Conservation (phyloP, 2,888 invertebrate species). For the Pristionchus mayeri region DNA sequence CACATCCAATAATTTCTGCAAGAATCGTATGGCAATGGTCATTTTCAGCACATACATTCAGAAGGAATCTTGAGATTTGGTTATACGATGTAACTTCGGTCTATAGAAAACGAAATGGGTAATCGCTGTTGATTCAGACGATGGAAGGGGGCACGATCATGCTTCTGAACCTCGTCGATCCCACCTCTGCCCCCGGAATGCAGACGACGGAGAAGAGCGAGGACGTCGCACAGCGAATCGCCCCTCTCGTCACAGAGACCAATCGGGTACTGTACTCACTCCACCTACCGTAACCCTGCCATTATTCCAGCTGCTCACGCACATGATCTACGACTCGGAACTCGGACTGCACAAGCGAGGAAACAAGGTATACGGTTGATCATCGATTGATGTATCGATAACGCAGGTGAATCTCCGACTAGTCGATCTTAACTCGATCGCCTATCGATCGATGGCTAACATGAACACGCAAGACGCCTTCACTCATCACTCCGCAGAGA, state of each 20-base stretch:
- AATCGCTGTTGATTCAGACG: slow-evolving; percentile 49
- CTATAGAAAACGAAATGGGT: no score
- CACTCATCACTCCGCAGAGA: slow-evolving; percentile 64
- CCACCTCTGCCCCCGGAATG: slow-evolving; percentile 65
- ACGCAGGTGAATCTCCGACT: slow-evolving; percentile 52
- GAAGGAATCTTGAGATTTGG: no score
- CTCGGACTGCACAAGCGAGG: slow-evolving; percentile 55
- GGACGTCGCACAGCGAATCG: slow-evolving; percentile 58
- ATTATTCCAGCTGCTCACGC: slow-evolving; percentile 63
- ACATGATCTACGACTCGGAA: slow-evolving; percentile 63
- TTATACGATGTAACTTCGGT: no score
- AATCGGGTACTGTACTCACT: slow-evolving; percentile 56
- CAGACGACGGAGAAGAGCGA: slow-evolving; percentile 64
- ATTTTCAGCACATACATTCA: no score
- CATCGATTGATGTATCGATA: slow-evolving; percentile 20
- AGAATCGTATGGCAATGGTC: no score
- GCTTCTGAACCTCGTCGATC: slow-evolving; percentile 64
- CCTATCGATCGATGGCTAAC: slow-evolving; percentile 63
- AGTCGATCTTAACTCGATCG: slow-evolving; percentile 67
- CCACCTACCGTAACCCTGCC: neutral
- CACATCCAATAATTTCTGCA: no score
- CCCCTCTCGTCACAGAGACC: slow-evolving; percentile 60
- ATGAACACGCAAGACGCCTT: slow-evolving; percentile 69
- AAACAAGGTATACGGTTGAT: slow-evolving; percentile 36
- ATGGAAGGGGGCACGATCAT: slow-evolving; percentile 64